Evolutionary conservation across 2,113 vertebrate genomes (phyloP).

Genomic region (Promerops cafer): DNA sequence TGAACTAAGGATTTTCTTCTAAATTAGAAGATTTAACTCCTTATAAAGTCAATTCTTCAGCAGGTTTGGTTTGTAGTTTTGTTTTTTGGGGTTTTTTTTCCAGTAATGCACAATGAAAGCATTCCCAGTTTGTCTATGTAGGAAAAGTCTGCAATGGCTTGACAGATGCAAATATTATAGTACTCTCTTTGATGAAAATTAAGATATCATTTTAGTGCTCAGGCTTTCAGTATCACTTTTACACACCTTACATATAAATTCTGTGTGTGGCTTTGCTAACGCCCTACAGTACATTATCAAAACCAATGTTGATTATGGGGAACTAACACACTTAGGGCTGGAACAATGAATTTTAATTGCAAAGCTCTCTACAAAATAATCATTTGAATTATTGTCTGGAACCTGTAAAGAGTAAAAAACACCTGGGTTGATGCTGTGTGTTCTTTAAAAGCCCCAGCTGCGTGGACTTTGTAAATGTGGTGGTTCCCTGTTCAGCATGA

Average conservation of each 20-base stretch:
- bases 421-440: not conserved
- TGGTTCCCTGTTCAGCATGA: not conserved
- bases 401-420: not conserved
- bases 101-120: not conserved
- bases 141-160: not conserved
- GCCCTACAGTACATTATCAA: not conserved
- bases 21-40: not conserved
- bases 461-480: not conserved
- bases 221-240: not conserved
- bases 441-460: not conserved
- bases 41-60: slow-evolving; percentile 24
- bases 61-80: not conserved
- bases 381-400: not conserved
- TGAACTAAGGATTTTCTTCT: not conserved
- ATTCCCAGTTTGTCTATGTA: not conserved
- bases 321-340: not conserved
- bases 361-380: not conserved
- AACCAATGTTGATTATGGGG: not conserved
- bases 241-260: not conserved
- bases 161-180: not conserved
- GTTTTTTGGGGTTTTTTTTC: not conserved
- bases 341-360: not conserved
- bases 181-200: not conserved
- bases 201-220: not conserved
- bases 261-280: not conserved